Conservation (phyloP, 2,888 invertebrate genomes). For the Drosophila atroscutellata region DNA sequence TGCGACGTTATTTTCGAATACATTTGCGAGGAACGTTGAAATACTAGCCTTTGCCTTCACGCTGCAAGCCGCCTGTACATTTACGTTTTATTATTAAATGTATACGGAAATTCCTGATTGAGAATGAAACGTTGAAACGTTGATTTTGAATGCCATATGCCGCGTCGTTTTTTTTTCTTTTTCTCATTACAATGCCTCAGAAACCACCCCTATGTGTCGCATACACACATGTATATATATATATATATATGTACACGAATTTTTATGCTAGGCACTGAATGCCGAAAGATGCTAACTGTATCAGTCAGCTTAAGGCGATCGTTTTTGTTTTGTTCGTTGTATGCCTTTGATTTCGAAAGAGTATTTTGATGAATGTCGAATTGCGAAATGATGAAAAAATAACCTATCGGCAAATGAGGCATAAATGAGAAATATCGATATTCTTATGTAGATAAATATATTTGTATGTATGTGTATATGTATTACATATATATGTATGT, state of each 20-base stretch:
- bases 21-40: conserved; percentile 64
- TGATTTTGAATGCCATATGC: conserved; percentile 65
- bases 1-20: conserved; percentile 72
- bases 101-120: conserved; percentile 48
- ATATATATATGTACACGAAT: background rate
- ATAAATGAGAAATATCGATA: conserved; percentile 4
- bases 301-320: conserved; percentile 29
- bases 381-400: background rate
- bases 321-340: background rate
- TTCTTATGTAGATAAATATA: background rate
- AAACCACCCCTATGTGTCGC: conserved; percentile 56
- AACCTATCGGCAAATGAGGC: background rate
- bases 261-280: conserved; percentile 23
- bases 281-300: conserved; percentile 32
- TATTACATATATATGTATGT: background rate
- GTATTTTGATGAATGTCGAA: background rate
- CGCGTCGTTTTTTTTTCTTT: conserved; percentile 47
- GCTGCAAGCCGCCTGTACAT: conserved; percentile 47
- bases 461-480: background rate
- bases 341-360: conserved; percentile 1
- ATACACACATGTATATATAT: background rate
- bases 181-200: conserved; percentile 36
- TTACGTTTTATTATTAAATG: conserved; percentile 48
- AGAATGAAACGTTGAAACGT: conserved; percentile 67
- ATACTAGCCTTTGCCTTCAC: conserved; percentile 31